These are phyloP conservation scores for Hypanus sabinus DNA, from an alignment of 2,113 vertebrate species.

Conservation along the genomic window DNA sequence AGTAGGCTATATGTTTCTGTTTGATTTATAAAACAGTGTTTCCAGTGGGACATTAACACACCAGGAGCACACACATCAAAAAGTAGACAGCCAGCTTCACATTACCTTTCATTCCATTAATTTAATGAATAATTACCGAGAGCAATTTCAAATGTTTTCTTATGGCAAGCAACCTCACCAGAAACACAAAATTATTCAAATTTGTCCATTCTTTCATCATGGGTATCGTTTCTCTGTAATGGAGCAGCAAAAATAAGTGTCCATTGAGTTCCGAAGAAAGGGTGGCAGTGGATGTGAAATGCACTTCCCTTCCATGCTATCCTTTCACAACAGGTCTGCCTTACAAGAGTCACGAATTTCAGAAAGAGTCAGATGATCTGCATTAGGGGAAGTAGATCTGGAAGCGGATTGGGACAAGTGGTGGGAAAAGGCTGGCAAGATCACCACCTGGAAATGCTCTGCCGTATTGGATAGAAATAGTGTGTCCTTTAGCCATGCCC, in stretches of 20 bases:
- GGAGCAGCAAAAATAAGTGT: background rate
- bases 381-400: background rate
- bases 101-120: background rate
- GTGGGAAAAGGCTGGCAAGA: too few species aligned
- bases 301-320: background rate
- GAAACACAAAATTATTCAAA: background rate
- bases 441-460: background rate
- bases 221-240: background rate
- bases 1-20: background rate
- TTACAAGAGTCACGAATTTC: background rate
- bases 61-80: background rate
- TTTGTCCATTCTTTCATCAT: background rate
- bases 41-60: background rate
- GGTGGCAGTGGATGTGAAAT: background rate
- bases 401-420: background rate
- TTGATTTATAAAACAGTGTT: background rate
- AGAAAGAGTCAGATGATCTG: background rate
- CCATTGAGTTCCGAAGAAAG: background rate
- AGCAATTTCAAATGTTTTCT: background rate
- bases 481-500: background rate
- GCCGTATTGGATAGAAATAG: background rate
- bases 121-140: background rate
- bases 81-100: background rate
- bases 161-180: background rate
- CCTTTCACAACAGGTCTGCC: background rate